A percentile compares a stretch with the other conserved stretches of the same genome.
phyloP scores from a whole-genome alignment of 2,888 invertebrate species.

The Glyphotaelius pellucidus region DNA sequence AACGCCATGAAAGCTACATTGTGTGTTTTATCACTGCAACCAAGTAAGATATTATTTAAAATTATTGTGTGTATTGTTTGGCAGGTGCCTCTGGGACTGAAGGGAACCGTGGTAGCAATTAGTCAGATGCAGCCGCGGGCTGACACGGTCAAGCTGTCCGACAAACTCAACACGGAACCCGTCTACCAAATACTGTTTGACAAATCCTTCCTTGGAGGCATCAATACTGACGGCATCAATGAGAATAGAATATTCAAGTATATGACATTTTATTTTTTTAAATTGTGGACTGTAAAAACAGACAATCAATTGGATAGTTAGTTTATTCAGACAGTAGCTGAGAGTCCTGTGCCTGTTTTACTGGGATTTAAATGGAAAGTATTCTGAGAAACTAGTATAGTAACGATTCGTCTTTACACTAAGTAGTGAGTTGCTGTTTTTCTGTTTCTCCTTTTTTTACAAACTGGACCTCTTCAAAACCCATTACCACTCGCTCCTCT shows the following conservation, averaged over 20 bases:
- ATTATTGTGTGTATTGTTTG: background rate
- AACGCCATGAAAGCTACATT: background rate
- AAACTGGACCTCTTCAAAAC: too few species aligned
- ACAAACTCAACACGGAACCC: conserved; percentile 76
- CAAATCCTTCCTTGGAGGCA: conserved; percentile 83
- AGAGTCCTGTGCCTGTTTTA: background rate
- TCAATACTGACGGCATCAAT: conserved; percentile 70
- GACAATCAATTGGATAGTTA: background rate
- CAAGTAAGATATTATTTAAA: background rate
- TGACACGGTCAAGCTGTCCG: conserved; percentile 76
- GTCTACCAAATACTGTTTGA: conserved; percentile 91
- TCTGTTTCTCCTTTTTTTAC: too few species aligned
- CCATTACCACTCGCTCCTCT: too few species aligned
- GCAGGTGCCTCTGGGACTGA: conserved; percentile 85
- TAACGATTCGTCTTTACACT: background rate
- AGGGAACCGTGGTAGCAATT: conserved; percentile 91
- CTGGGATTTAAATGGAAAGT: background rate
- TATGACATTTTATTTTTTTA: conserved; percentile 51
- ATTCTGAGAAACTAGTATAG: background rate
- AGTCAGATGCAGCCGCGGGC: conserved; percentile 70
- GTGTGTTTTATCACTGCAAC: background rate
- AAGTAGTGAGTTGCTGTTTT: too few species aligned
- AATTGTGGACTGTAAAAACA: background rate
- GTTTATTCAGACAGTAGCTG: background rate
- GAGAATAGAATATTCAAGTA: conserved; percentile 72